Evolutionary conservation across 2,113 vertebrate species (phyloP).

Genomic region (Desmodus rotundus): DNA sequence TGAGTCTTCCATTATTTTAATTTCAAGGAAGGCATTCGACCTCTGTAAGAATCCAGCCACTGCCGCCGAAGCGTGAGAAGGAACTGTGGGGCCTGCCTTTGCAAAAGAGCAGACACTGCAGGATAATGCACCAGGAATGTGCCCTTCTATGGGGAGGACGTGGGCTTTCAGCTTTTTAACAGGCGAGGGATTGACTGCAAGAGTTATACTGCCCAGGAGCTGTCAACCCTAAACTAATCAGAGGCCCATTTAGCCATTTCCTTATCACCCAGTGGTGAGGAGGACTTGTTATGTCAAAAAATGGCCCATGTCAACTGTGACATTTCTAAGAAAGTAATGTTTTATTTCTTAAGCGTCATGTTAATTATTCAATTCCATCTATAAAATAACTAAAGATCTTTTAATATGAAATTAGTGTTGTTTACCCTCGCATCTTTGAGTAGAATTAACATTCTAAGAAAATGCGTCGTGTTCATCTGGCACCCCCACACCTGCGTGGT

Average conservation of each 20-base stretch:
- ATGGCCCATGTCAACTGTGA: neutral
- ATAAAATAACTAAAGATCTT: neutral
- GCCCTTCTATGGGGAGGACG: too few species aligned
- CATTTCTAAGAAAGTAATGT: neutral
- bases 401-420: neutral
- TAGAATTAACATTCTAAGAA: neutral
- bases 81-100: neutral
- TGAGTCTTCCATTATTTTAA: conserved; percentile 52
- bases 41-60: neutral
- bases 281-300: neutral
- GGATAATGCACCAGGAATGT: accelerated
- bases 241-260: neutral
- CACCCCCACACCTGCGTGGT: neutral
- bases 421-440: neutral
- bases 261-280: neutral
- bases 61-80: neutral
- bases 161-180: neutral
- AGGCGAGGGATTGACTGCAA: neutral
- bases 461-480: neutral
- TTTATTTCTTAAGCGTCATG: neutral
- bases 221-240: neutral
- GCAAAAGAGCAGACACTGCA: neutral
- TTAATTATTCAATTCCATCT: neutral
- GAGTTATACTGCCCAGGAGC: neutral
- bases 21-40: conserved; percentile 35